Percentiles rank a stretch among this genome's conserved stretches.
These are phyloP conservation scores for Smittia sp. DNA, from an alignment of 2,888 invertebrate genomes.

Conservation along the genomic window DNA sequence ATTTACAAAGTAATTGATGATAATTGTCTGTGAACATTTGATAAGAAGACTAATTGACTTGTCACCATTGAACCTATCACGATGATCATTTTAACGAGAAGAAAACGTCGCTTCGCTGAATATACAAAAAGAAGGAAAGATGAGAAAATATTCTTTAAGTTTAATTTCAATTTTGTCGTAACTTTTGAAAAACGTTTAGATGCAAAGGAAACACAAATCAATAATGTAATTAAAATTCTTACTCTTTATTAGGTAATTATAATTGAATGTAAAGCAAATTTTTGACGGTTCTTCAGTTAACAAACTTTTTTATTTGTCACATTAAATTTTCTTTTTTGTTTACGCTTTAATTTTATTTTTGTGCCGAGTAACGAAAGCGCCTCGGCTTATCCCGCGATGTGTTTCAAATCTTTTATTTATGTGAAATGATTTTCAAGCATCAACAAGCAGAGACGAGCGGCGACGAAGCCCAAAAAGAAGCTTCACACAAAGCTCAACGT, in stretches of 20 bases:
- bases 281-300: slow-evolving; percentile 4
- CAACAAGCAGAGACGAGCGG: no score
- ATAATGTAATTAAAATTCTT: neutral
- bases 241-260: slow-evolving; percentile 8
- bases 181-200: neutral
- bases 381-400: no score
- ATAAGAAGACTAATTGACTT: neutral
- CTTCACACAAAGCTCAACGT: no score
- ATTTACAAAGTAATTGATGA: neutral
- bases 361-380: neutral
- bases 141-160: slow-evolving; percentile 11
- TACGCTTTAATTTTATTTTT: slow-evolving; percentile 7
- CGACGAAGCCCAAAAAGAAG: neutral
- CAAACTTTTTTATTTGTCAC: neutral
- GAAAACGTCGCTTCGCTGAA: slow-evolving; percentile 29
- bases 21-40: neutral
- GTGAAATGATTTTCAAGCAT: no score
- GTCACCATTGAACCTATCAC: slow-evolving; percentile 12
- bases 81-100: neutral
- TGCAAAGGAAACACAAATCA: neutral
- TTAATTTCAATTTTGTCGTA: slow-evolving; percentile 8
- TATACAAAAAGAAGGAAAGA: slow-evolving; percentile 8
- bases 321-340: slow-evolving; percentile 3
- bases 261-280: slow-evolving; percentile 4
- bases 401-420: no score